phyloP scores from a whole-genome alignment of 2,797 vertebrate genomes.

The Gila robusta region DNA sequence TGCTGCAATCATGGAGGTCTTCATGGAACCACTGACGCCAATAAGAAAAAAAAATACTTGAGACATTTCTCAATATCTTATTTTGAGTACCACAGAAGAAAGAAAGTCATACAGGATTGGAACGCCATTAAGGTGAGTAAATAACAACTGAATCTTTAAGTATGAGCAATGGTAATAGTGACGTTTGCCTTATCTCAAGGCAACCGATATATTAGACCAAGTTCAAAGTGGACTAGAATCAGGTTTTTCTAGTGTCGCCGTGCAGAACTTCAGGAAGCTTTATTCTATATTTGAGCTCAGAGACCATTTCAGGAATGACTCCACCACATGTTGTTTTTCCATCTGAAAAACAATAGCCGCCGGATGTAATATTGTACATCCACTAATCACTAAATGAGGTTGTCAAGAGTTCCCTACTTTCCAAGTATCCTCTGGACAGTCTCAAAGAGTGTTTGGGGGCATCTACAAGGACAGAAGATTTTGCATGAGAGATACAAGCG shows the following conservation, averaged over 20 bases:
- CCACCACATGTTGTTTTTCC: not conserved
- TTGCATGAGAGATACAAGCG: conserved; percentile 62
- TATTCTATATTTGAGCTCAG: not conserved
- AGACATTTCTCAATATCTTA: not conserved
- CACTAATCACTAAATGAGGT: not conserved
- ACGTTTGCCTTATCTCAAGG: not conserved
- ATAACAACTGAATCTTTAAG: not conserved
- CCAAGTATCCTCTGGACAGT: conserved; percentile 1
- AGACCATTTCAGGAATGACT: conserved; percentile 22
- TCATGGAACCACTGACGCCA: not conserved
- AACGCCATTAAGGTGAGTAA: not conserved
- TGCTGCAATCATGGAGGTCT: not conserved
- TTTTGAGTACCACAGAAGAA: not conserved
- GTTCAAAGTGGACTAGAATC: not conserved
- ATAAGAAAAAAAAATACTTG: not conserved
- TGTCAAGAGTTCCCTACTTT: not conserved
- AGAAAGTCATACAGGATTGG: not conserved
- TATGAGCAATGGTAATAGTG: not conserved
- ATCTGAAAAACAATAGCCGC: not conserved
- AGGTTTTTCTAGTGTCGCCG: not conserved
- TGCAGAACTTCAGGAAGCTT: not conserved
- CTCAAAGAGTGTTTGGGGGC: conserved; percentile 7
- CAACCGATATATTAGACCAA: not conserved
- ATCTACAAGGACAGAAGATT: conserved; percentile 29
- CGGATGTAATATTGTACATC: not conserved